Conservation (phyloP, 2,797 vertebrate genomes). For the Anguilla megastoma region DNA sequence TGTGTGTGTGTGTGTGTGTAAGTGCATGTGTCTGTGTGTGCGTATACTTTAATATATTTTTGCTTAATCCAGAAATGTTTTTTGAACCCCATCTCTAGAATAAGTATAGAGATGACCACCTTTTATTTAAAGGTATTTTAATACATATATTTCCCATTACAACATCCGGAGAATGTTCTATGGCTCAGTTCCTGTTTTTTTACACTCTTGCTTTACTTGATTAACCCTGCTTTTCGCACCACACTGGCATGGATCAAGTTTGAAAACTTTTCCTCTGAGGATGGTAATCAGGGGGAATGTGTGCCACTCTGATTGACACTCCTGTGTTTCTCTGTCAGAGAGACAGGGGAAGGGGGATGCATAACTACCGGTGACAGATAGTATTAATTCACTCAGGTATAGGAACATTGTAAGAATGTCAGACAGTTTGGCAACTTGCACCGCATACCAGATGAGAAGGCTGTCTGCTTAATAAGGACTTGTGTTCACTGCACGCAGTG, state of each 20-base stretch:
- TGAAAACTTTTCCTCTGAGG: constrained; percentile 55
- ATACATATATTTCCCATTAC: constrained; percentile 54
- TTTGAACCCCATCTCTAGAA: not conserved
- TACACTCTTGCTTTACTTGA: constrained; percentile 57
- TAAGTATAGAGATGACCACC: constrained; percentile 51
- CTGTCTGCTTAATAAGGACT: constrained; percentile 24
- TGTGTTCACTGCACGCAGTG: not conserved
- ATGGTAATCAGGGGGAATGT: constrained; percentile 62
- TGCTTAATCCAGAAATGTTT: not conserved
- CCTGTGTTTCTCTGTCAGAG: constrained; percentile 64
- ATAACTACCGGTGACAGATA: constrained; percentile 64
- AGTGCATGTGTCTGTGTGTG: not conserved
- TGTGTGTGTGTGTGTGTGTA: not conserved
- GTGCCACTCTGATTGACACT: constrained; percentile 55
- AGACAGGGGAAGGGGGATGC: constrained; percentile 52
- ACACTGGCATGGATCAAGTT: constrained; percentile 48
- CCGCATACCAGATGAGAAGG: constrained; percentile 39
- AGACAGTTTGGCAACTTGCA: constrained; percentile 48
- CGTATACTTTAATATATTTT: not conserved
- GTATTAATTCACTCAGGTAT: constrained; percentile 67
- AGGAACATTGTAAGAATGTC: constrained; percentile 53
- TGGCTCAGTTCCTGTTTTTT: constrained; percentile 49
- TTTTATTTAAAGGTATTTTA: constrained; percentile 18
- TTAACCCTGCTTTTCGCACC: constrained; percentile 60
- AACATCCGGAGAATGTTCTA: constrained; percentile 49